These are phyloP conservation scores for Hycleus cichorii DNA, from an alignment of 1,140 invertebrate species.

Conservation along the genomic window DNA sequence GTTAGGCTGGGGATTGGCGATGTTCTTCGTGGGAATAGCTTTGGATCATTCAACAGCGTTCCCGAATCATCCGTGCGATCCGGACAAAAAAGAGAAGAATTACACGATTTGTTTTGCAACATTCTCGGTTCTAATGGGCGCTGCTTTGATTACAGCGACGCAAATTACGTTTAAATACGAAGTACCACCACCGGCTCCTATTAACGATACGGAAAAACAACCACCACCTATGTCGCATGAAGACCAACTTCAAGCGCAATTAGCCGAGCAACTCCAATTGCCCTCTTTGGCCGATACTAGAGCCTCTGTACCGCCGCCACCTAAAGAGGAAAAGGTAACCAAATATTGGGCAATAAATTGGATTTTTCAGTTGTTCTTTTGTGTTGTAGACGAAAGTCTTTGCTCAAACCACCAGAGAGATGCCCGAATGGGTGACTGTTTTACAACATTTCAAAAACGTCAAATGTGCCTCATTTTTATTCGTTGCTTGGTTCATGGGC, in stretches of 20 bases:
- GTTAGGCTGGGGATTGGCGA: slow-evolving; percentile 93
- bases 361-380: slow-evolving; percentile 6
- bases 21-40: slow-evolving; percentile 98
- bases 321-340: slow-evolving; percentile 51
- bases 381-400: slow-evolving; percentile 76
- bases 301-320: slow-evolving; percentile 41
- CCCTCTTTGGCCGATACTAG: slow-evolving; percentile 65
- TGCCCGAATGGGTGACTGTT: slow-evolving; percentile 89
- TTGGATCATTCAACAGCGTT: slow-evolving; percentile 92
- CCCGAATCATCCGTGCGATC: slow-evolving; percentile 82
- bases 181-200: slow-evolving; percentile 26
- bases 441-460: slow-evolving; percentile 83
- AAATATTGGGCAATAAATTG: not conserved
- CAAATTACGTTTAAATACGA: slow-evolving; percentile 79
- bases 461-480: slow-evolving; percentile 88
- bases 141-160: slow-evolving; percentile 86
- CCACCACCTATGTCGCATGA: slow-evolving; percentile 50
- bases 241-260: slow-evolving; percentile 70
- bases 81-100: slow-evolving; percentile 86
- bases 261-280: slow-evolving; percentile 71
- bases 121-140: slow-evolving; percentile 94
- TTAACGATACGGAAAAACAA: slow-evolving; percentile 38
- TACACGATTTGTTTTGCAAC: slow-evolving; percentile 98
- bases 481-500: slow-evolving; percentile 98
- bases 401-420: slow-evolving; percentile 82